Conservation (phyloP, 1,140 invertebrate genomes). For the Ostrea edulis region DNA sequence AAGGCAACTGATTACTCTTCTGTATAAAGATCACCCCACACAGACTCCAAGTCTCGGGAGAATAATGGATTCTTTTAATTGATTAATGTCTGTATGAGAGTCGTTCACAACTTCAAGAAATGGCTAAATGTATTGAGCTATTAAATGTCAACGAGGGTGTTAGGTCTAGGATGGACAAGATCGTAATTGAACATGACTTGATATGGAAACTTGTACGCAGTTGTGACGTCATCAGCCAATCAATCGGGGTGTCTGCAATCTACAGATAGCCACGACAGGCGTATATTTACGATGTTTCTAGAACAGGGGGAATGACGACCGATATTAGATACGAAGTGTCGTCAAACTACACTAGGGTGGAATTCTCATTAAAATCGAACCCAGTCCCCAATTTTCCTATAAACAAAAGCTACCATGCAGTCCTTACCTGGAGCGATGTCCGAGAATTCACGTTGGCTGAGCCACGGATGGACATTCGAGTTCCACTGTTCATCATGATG, state of each 20-base stretch:
- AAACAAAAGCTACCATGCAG: background rate
- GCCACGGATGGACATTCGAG: background rate
- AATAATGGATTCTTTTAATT: constrained; percentile 18
- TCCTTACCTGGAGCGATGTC: background rate
- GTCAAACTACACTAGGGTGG: background rate
- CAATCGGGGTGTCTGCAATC: constrained; percentile 8
- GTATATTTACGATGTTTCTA: background rate
- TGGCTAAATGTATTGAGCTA: background rate
- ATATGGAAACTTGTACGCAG: constrained; percentile 34
- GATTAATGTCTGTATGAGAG: background rate
- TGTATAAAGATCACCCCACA: background rate
- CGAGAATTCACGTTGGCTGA: background rate
- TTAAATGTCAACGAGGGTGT: background rate
- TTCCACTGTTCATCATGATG: background rate
- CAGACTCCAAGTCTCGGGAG: background rate
- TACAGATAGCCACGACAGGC: background rate
- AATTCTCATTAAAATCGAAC: background rate
- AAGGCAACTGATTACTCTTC: background rate
- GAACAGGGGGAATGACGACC: background rate
- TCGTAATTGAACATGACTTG: background rate
- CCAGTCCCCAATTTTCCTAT: background rate
- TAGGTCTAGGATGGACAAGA: background rate
- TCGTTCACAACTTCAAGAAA: background rate
- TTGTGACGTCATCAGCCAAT: constrained; percentile 18
- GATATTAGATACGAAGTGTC: background rate